phyloP scores from a whole-genome alignment of 2,113 vertebrate genomes.

The Poeciliopsis occidentalis region DNA sequence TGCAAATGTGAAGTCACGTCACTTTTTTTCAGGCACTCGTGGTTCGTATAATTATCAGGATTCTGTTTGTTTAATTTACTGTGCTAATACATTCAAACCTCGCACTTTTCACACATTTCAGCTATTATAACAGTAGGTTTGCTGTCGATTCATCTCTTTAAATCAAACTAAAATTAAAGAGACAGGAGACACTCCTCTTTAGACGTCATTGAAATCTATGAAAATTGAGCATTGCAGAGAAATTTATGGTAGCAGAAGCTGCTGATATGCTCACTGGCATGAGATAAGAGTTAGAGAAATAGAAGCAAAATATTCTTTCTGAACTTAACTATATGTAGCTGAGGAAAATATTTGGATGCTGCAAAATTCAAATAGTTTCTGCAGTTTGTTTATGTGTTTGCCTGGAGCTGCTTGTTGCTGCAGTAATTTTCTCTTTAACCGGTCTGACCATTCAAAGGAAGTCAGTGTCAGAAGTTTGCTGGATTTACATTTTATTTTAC shows the following conservation, averaged over 20 bases:
- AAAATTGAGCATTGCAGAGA: too few relatives aligned
- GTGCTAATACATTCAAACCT: background rate
- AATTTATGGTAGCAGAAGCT: too few relatives aligned
- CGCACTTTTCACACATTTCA: background rate
- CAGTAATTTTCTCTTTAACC: too few relatives aligned
- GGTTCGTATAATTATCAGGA: background rate
- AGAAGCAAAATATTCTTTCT: constrained; percentile 8
- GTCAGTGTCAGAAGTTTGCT: too few relatives aligned
- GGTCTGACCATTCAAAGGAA: too few relatives aligned
- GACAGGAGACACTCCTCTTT: too few relatives aligned
- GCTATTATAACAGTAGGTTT: background rate
- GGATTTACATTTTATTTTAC: too few relatives aligned
- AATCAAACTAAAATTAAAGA: constrained; percentile 8
- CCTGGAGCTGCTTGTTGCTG: constrained; percentile 16
- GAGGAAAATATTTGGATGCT: constrained; percentile 50
- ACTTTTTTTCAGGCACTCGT: background rate
- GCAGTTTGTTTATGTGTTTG: constrained; percentile 23
- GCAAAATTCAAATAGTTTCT: constrained; percentile 41
- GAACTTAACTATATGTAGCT: constrained; percentile 32
- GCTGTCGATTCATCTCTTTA: background rate
- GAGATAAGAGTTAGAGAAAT: background rate
- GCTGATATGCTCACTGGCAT: too few relatives aligned
- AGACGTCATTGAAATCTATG: too few relatives aligned
- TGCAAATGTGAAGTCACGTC: accelerated
- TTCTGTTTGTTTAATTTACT: background rate